These are phyloP conservation scores for Amblyjoppa proteus DNA, from an alignment of 2,888 invertebrate genomes.

Conservation along the genomic window DNA sequence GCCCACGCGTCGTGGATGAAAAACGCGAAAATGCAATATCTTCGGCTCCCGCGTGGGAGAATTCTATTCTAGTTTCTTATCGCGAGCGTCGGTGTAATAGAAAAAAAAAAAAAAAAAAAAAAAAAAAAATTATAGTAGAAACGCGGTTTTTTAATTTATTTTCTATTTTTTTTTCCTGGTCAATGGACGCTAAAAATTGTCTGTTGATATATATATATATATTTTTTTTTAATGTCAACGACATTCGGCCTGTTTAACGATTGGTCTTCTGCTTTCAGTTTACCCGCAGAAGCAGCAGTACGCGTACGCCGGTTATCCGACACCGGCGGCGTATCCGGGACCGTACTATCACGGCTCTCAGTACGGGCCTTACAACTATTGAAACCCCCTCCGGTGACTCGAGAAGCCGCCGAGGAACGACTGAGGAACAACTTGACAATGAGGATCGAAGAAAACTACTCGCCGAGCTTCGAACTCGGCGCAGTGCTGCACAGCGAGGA, in stretches of 20 bases:
- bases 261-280: slow-evolving; percentile 86
- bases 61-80: not conserved
- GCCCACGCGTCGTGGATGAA: slow-evolving; percentile 26
- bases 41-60: not conserved
- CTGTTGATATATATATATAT: not conserved
- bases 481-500: slow-evolving; percentile 3
- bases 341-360: slow-evolving; percentile 96
- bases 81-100: not conserved
- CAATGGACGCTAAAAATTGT: not conserved
- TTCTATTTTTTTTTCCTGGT: not conserved
- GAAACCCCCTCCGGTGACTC: slow-evolving; percentile 79
- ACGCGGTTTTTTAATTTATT: not conserved
- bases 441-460: slow-evolving; percentile 11
- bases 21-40: not conserved
- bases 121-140: not conserved
- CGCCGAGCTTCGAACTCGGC: slow-evolving; percentile 15
- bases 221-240: not conserved
- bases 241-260: not conserved
- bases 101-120: not conserved
- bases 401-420: slow-evolving; percentile 35
- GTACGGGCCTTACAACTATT: slow-evolving; percentile 97
- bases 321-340: slow-evolving; percentile 93
- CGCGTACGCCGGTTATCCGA: slow-evolving; percentile 95
- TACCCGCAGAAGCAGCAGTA: slow-evolving; percentile 98
- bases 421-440: slow-evolving; percentile 39